phyloP scores from a whole-genome alignment of 2,113 vertebrate species.

The Antidorcas marsupialis region DNA sequence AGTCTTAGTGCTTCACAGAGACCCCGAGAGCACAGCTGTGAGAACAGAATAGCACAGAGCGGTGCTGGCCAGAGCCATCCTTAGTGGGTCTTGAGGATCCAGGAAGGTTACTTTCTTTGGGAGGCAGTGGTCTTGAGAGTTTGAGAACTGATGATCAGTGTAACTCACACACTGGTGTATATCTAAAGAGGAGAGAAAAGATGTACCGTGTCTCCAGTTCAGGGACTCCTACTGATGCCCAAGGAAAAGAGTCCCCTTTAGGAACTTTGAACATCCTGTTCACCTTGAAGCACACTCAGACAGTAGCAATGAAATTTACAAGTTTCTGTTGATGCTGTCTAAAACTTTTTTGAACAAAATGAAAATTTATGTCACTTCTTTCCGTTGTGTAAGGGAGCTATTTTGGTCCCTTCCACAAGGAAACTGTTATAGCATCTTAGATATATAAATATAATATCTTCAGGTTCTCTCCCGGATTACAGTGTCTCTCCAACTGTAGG shows the following conservation, averaged over 20 bases:
- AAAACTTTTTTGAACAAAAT: background rate
- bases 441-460: background rate
- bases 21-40: background rate
- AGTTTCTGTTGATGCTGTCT: background rate
- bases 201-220: background rate
- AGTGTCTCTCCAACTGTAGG: background rate
- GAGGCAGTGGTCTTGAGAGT: background rate
- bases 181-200: background rate
- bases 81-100: no score
- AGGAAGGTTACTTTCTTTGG: background rate
- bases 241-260: background rate
- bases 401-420: background rate
- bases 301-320: background rate
- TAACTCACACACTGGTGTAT: background rate
- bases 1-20: background rate
- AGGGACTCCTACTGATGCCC: background rate
- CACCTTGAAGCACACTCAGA: background rate
- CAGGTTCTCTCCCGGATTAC: background rate
- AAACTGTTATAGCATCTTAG: background rate
- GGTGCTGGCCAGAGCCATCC: background rate
- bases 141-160: background rate
- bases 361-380: background rate
- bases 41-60: background rate
- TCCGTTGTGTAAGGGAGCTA: background rate
- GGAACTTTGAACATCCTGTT: background rate